Evolutionary conservation across 2,888 invertebrate genomes (phyloP).

Genomic region (Apamea crenata): DNA sequence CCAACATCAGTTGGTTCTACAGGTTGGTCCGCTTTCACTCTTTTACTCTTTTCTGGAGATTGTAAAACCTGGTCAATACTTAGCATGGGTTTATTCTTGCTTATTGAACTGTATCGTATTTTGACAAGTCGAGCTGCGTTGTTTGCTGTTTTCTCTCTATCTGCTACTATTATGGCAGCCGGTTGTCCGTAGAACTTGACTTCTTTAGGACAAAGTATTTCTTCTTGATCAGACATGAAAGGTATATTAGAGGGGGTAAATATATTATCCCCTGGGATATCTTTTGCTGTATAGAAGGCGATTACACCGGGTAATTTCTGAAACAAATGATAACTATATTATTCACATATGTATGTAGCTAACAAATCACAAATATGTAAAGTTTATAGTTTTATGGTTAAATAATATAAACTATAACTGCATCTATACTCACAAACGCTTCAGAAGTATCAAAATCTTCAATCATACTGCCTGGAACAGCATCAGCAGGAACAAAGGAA

Average conservation of each 20-base stretch:
- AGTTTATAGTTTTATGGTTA: background rate
- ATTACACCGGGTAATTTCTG: slow-evolving; percentile 91
- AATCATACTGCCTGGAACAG: slow-evolving; percentile 88
- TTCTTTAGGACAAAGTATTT: slow-evolving; percentile 84
- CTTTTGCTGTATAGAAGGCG: slow-evolving; percentile 91
- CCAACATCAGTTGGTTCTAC: slow-evolving; percentile 75
- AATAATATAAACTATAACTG: background rate
- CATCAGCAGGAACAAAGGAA: slow-evolving; percentile 90
- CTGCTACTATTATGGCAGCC: slow-evolving; percentile 90
- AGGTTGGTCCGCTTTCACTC: slow-evolving; percentile 59
- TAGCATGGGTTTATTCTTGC: slow-evolving; percentile 72
- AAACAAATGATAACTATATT: slow-evolving; percentile 61
- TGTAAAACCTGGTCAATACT: slow-evolving; percentile 72
- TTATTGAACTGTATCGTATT: slow-evolving; percentile 87
- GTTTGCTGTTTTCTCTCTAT: slow-evolving; percentile 87
- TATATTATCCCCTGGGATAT: slow-evolving; percentile 92
- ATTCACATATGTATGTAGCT: background rate
- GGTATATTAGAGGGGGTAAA: slow-evolving; percentile 77
- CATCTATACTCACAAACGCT: slow-evolving; percentile 90
- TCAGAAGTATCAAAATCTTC: slow-evolving; percentile 89
- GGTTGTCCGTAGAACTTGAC: slow-evolving; percentile 80
- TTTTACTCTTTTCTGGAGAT: slow-evolving; percentile 70
- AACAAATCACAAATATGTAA: background rate
- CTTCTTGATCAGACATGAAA: slow-evolving; percentile 72
- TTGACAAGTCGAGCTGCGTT: slow-evolving; percentile 90